These are phyloP conservation scores for Archips xylosteana DNA, from an alignment of 2,888 invertebrate species.

Conservation along the genomic window DNA sequence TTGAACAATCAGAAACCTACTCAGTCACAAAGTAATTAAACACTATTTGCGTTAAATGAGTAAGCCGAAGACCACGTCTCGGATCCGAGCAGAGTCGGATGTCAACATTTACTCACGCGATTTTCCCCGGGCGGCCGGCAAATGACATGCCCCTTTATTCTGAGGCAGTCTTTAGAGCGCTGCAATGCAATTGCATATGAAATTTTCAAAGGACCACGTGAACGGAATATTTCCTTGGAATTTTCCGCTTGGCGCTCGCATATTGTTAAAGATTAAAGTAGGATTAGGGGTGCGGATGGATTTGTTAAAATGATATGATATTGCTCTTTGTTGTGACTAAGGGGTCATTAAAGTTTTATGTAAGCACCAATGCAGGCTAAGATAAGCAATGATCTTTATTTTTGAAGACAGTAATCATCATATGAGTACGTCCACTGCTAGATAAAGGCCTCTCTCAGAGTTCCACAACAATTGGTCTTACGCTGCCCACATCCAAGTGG, in stretches of 20 bases:
- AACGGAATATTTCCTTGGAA: conserved; percentile 12
- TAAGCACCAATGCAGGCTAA: too few species aligned
- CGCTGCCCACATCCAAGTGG: too few species aligned
- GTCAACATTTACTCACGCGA: conserved; percentile 79
- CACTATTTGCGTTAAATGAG: conserved; percentile 18
- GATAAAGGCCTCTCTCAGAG: too few species aligned
- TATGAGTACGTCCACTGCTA: too few species aligned
- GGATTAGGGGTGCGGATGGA: not conserved
- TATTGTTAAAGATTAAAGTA: not conserved
- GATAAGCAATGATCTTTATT: too few species aligned
- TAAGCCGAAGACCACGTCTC: conserved; percentile 27
- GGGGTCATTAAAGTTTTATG: too few species aligned
- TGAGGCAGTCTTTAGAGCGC: conserved; percentile 57
- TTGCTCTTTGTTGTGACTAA: not conserved
- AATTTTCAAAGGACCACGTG: conserved; percentile 57
- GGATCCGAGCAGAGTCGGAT: conserved; percentile 65
- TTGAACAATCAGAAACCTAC: not conserved
- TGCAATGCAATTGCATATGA: conserved; percentile 65
- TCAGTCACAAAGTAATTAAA: conserved; percentile 23
- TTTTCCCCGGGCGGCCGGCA: conserved; percentile 65
- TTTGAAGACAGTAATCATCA: too few species aligned
- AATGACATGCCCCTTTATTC: conserved; percentile 73
- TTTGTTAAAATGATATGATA: not conserved
- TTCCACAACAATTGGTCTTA: too few species aligned
- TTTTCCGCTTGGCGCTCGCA: conserved; percentile 6